phyloP scores from a whole-genome alignment of 2,113 vertebrate species.

The Calidris pygmaea region DNA sequence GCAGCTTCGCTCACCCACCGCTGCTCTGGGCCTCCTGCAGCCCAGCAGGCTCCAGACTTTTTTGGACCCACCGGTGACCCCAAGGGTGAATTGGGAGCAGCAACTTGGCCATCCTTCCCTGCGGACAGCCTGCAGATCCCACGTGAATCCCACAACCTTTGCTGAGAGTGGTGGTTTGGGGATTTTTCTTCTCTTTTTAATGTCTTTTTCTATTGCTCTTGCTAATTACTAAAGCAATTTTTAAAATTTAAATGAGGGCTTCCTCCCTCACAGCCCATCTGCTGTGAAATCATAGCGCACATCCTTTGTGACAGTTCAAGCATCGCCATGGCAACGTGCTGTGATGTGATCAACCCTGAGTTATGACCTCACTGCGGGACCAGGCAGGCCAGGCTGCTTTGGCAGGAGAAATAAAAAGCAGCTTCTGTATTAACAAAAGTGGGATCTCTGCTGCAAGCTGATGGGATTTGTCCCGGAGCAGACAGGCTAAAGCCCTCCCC shows the following conservation, averaged over 20 bases:
- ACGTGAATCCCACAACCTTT: not conserved
- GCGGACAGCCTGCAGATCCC: not conserved
- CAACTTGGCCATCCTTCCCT: not conserved
- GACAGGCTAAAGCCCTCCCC: not conserved
- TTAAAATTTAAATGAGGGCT: constrained; percentile 69
- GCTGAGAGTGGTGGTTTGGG: not conserved
- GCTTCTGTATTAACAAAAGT: not conserved
- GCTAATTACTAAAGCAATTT: constrained; percentile 68
- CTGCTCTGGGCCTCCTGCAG: not conserved
- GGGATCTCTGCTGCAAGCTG: not conserved
- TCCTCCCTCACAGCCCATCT: constrained; percentile 70
- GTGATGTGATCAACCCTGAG: constrained; percentile 65
- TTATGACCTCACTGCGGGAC: constrained; percentile 61
- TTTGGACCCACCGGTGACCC: not conserved
- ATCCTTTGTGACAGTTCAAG: constrained; percentile 63
- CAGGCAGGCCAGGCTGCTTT: not conserved
- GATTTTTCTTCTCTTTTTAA: constrained; percentile 41
- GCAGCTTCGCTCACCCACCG: not conserved
- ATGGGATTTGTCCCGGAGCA: not conserved
- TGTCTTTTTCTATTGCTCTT: constrained; percentile 47
- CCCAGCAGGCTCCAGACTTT: not conserved
- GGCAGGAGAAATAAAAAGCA: constrained; percentile 32
- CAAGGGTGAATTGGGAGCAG: not conserved
- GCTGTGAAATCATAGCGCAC: constrained; percentile 65
- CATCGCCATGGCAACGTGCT: constrained; percentile 49